Percentiles rank a stretch among this genome's conserved stretches.
These are phyloP conservation scores for Octopus bimaculoides DNA, from an alignment of 1,140 invertebrate genomes.

Conservation along the genomic window DNA sequence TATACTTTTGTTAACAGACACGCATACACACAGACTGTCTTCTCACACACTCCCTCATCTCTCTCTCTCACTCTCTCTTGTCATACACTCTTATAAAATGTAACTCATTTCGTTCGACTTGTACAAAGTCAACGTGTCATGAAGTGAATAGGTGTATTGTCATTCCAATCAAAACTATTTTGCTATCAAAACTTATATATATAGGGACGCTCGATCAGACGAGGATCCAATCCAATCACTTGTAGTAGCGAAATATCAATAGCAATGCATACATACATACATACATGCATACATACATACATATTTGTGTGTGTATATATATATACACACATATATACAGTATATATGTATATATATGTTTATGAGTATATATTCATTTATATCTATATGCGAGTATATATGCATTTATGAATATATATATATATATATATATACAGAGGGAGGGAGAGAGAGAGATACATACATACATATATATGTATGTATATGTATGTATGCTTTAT, in stretches of 20 bases:
- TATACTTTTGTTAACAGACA: too few relatives aligned
- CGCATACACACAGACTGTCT: too few relatives aligned
- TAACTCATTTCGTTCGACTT: too few relatives aligned
- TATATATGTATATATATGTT: background rate
- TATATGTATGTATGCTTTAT: background rate
- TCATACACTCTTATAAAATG: too few relatives aligned
- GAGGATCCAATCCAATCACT: too few relatives aligned
- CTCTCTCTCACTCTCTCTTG: too few relatives aligned
- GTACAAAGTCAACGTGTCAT: too few relatives aligned
- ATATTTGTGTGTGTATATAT: background rate
- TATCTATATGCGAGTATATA: background rate
- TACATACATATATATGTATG: background rate
- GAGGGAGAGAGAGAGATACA: background rate
- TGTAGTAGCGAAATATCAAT: background rate
- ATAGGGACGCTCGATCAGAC: too few relatives aligned
- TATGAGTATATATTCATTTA: background rate
- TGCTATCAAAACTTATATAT: too few relatives aligned
- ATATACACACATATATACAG: background rate
- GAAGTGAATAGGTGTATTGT: too few relatives aligned
- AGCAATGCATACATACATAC: background rate
- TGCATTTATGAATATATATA: background rate
- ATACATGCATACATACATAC: background rate
- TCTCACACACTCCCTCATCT: too few relatives aligned
- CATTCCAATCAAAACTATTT: too few relatives aligned
- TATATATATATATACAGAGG: background rate